phyloP scores from a whole-genome alignment of 1,140 invertebrate genomes.

The Phthorimaea operculella region DNA sequence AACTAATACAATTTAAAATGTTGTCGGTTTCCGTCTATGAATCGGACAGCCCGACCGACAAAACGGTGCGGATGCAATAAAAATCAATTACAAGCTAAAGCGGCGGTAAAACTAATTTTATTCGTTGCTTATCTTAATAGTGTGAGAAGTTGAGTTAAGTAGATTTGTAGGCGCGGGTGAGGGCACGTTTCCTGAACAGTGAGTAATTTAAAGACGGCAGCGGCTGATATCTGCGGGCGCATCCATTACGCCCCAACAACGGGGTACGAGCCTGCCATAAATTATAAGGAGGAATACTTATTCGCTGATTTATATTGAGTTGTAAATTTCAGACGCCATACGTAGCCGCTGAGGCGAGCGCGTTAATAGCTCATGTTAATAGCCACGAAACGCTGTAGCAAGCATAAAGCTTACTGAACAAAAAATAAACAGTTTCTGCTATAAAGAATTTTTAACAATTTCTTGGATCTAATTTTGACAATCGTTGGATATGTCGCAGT shows the following conservation, averaged over 20 bases:
- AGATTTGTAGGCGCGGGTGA: slow-evolving; percentile 50
- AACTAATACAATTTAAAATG: no score
- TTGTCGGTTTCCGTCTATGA: neutral
- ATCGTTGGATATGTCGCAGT: no score
- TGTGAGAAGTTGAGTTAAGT: slow-evolving; percentile 50
- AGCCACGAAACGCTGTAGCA: no score
- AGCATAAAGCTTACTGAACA: no score
- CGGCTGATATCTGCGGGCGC: slow-evolving; percentile 54
- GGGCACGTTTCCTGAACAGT: slow-evolving; percentile 47
- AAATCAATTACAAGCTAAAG: slow-evolving; percentile 44
- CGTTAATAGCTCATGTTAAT: neutral
- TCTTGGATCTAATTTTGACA: no score
- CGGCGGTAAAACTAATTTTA: slow-evolving; percentile 45
- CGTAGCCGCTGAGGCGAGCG: neutral
- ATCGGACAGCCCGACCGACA: neutral
- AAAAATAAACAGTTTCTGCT: no score
- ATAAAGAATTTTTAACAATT: no score
- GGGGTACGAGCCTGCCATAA: slow-evolving; percentile 47
- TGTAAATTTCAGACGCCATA: slow-evolving; percentile 28
- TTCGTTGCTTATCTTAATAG: slow-evolving; percentile 54
- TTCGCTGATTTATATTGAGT: slow-evolving; percentile 49
- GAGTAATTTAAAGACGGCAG: slow-evolving; percentile 59
- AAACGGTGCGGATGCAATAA: slow-evolving; percentile 37
- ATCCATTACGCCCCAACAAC: slow-evolving; percentile 56
- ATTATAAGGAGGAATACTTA: slow-evolving; percentile 53